These are phyloP conservation scores for Drosophila ochracea DNA, from an alignment of 2,888 invertebrate species.

Conservation along the genomic window DNA sequence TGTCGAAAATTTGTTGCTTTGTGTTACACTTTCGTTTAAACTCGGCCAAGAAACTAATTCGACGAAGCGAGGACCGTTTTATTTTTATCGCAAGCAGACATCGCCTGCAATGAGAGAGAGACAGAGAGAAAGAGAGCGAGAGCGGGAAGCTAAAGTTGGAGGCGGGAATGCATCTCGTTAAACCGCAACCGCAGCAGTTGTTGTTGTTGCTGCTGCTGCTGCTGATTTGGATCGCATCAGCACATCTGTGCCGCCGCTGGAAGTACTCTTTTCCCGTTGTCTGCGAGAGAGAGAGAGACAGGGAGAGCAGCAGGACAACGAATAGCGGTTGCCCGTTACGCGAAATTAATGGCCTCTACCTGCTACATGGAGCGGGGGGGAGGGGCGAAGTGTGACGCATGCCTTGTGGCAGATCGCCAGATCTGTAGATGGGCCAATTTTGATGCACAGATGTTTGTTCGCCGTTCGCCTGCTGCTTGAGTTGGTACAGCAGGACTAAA, in stretches of 20 bases:
- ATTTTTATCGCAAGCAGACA: conserved; percentile 58
- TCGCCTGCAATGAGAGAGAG: conserved; percentile 17
- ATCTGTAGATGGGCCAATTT: conserved; percentile 72
- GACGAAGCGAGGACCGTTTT: conserved; percentile 62
- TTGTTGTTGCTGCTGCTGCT: conserved; percentile 35
- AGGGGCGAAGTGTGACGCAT: conserved; percentile 1
- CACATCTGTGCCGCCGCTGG: conserved; percentile 74
- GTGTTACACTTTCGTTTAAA: conserved; percentile 76
- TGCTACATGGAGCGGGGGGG: conserved; percentile 17
- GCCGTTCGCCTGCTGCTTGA: conserved; percentile 48
- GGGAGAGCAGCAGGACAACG: conserved; percentile 43
- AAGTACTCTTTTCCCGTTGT: conserved; percentile 61
- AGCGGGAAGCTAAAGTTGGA: conserved; percentile 34
- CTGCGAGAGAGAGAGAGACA: conserved; percentile 44
- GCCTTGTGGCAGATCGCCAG: conserved; percentile 28
- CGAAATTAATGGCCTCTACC: conserved; percentile 66
- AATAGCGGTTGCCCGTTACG: conserved; percentile 73
- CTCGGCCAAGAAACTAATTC: conserved; percentile 62
- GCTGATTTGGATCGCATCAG: conserved; percentile 71
- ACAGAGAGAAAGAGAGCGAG: conserved; percentile 3
- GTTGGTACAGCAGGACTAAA: conserved; percentile 27
- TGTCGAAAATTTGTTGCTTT: conserved; percentile 50
- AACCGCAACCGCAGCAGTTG: conserved; percentile 76
- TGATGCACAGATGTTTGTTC: conserved; percentile 70
- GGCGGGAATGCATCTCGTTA: conserved; percentile 82